These are phyloP conservation scores for Esox lucius DNA, from an alignment of 2,797 vertebrate genomes.

Conservation along the genomic window DNA sequence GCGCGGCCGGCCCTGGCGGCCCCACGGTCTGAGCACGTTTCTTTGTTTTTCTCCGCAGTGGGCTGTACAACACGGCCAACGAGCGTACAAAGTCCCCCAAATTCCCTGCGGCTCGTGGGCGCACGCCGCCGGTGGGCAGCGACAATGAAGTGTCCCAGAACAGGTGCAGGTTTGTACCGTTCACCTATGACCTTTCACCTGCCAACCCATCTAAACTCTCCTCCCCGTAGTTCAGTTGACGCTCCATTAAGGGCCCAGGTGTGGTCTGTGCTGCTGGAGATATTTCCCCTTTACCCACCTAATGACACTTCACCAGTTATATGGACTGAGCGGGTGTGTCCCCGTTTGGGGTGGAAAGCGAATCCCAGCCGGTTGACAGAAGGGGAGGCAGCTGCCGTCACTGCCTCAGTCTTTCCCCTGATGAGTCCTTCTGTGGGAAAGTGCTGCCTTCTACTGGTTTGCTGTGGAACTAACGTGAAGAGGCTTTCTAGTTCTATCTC, in stretches of 20 bases:
- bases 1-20: background rate
- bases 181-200: background rate
- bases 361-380: background rate
- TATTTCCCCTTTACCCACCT: background rate
- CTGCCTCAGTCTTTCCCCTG: background rate
- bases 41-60: slow-evolving; percentile 57
- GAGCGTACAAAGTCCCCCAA: slow-evolving; percentile 84
- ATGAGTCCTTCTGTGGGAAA: background rate
- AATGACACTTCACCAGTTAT: background rate
- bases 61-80: slow-evolving; percentile 80
- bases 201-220: background rate
- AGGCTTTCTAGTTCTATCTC: background rate
- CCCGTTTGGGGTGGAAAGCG: background rate
- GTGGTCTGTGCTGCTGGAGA: background rate
- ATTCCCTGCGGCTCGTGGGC: slow-evolving; percentile 76
- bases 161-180: slow-evolving; percentile 71
- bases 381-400: background rate
- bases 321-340: background rate
- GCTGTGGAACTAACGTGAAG: background rate
- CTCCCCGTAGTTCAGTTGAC: background rate
- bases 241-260: background rate
- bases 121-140: slow-evolving; percentile 78
- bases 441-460: slow-evolving; percentile 18
- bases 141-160: slow-evolving; percentile 77
- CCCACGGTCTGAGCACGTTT: background rate